Conservation (phyloP, 1,140 invertebrate genomes). For the Musca vetustissima region DNA sequence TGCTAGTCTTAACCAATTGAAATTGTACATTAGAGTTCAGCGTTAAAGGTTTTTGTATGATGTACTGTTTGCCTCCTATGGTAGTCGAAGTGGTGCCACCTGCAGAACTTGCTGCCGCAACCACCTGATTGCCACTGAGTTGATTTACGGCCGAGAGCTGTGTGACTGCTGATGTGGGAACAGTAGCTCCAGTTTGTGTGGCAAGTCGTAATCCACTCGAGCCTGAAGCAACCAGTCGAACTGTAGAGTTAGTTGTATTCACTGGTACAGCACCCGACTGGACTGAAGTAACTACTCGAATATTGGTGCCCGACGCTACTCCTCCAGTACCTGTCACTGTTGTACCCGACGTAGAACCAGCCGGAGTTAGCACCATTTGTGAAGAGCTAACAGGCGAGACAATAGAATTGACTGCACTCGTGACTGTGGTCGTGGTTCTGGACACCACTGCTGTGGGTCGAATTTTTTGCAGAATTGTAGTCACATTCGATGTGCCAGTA, state of each 20-base stretch:
- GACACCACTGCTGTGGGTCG: constrained; percentile 30
- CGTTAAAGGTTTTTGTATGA: constrained; percentile 50
- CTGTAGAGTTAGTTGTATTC: constrained; percentile 24
- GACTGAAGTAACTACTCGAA: constrained; percentile 35
- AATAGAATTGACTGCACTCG: constrained; percentile 15
- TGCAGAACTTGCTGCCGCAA: constrained; percentile 1
- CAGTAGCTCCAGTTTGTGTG: constrained; percentile 33
- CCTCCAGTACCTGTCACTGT: neutral
- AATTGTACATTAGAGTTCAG: constrained; percentile 48
- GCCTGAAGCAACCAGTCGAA: constrained; percentile 35
- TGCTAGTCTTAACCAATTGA: constrained; percentile 52
- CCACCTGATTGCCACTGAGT: constrained; percentile 1
- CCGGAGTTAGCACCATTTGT: neutral
- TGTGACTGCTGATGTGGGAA: constrained; percentile 35
- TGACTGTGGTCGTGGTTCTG: constrained; percentile 11
- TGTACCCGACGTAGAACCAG: neutral
- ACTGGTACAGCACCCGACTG: constrained; percentile 34
- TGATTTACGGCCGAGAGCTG: neutral
- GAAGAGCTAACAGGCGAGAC: neutral
- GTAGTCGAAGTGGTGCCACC: constrained; percentile 34
- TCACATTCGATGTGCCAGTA: constrained; percentile 36
- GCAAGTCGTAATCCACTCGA: constrained; percentile 40
- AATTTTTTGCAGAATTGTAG: constrained; percentile 40
- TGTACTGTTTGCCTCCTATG: constrained; percentile 50
- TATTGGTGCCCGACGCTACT: neutral